Evolutionary conservation across 2,797 vertebrate species (phyloP), one percentile per base, ranked within the genome.

Genomic region (Carapus acus): DNA sequence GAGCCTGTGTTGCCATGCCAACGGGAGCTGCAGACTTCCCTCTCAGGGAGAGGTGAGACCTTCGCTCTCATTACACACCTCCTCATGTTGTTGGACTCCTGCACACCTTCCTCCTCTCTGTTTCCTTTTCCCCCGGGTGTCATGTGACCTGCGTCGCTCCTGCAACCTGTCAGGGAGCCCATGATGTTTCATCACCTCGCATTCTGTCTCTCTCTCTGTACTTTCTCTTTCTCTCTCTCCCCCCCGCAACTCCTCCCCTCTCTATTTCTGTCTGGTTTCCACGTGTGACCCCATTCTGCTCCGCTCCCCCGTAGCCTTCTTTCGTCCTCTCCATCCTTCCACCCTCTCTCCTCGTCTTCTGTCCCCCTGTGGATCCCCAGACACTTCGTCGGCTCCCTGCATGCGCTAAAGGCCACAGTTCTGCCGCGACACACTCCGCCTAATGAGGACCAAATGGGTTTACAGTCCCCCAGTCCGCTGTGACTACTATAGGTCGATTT

Each of bases 391-490:
- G 49, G 41, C 31, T 67, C 67, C 49, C 62, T 60, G 45, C 23
- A 47, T 51, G 64, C 52, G 27, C 47, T n/a, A 24, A 20, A 38
- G 40, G 27, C 43, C 53, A 50, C 20, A n/a, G 43, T 48, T 57
- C 42, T 62, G 48, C 1, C 7, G 50, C 54, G 37, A 67, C 55
- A 73, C 43, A 31, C 47, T 46, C 46, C 51, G 24, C 40, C 63
- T 77, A 72, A 73, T 64, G 64, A 70, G 49, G 41, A 51, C 44
- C 62, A 62, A 65, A 68, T 52, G 50, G 55, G 31, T 58, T 58
- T 53, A 39, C 53, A 49, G 54, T 20, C 29, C 43, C 43, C 44
- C 49, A 21, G 36, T 36, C 51, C n/a, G 54, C 29, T 57, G 24
- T 7, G 24, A 5, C 57, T 47, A 52, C 44, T 1, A 2, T n/a